Percentiles rank a stretch among this genome's conserved stretches.
Evolutionary conservation across 2,797 vertebrate genomes (phyloP).

Genomic region (Smutsia temminckii): DNA sequence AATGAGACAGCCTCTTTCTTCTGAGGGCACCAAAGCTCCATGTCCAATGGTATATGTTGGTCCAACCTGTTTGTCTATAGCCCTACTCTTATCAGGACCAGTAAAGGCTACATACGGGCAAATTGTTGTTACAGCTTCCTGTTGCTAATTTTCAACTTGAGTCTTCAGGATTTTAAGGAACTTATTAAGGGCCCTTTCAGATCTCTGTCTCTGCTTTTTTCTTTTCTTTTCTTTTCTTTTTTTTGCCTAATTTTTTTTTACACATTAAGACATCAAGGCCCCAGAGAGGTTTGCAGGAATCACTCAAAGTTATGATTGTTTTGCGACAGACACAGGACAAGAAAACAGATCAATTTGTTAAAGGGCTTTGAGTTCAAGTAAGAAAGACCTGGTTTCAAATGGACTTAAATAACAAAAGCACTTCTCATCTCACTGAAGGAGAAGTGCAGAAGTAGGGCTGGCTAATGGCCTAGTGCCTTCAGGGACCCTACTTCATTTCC

Average conservation of each 20-base stretch:
- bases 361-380: neutral
- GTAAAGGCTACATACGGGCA: slow-evolving; percentile 68
- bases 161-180: slow-evolving; percentile 59
- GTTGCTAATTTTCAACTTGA: slow-evolving; percentile 21
- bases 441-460: neutral
- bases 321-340: neutral
- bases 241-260: neutral
- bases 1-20: slow-evolving; percentile 43
- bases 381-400: neutral
- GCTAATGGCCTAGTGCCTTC: neutral
- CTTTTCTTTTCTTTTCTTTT: too few relatives aligned
- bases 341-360: neutral
- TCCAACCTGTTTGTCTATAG: slow-evolving; percentile 60
- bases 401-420: neutral
- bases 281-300: neutral
- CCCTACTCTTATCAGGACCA: slow-evolving; percentile 66
- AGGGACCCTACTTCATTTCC: neutral
- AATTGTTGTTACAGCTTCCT: slow-evolving; percentile 25
- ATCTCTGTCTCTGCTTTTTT: neutral
- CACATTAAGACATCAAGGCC: neutral
- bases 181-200: neutral
- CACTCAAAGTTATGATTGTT: neutral
- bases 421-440: neutral
- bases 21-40: slow-evolving; percentile 60
- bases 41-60: slow-evolving; percentile 68